Base-by-base conservation (phyloP, 2,113 vertebrate species). In the Rhynchomys soricoides region DNA sequence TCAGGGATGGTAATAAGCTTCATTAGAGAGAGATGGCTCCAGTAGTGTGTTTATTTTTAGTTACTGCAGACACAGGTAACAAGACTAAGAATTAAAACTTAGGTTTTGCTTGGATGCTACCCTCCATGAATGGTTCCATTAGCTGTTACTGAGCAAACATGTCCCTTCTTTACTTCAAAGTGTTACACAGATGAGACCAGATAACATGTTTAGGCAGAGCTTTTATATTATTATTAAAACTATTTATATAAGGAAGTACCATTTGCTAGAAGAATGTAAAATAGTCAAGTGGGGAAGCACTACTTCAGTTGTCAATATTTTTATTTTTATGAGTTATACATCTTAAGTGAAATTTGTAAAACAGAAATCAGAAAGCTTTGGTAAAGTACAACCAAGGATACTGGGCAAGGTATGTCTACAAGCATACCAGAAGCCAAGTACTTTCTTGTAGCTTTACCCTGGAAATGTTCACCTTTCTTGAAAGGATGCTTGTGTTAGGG, bases 231-330 rank as follows among this genome's bases (percentile, higher is more conserved):
- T 48, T 91, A 81, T 59, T 37, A 92, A 91, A 96, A 78, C 26
- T 87, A 3, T 55, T 37, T 88, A 43, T 83, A 19, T 29, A 81
- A 66, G 43, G 74, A 91, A 19, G 34, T 40, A n/a, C 31, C 21
- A 85, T n/a, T 43, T 40, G n/a, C 64, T 91, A 71, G 70, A 94
- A 90, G 43, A 94, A 68, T 66, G 34, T 81, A 24, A 90, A 70
- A 10, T 86, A 89, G 17, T 90, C 24, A 74, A 92, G 29, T 89
- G 10, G 40, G 59, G 88, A 55, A 91, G 52, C 68, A 50, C 75
- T 89, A 70, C 91, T 95, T 91, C 90, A 66, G 26, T 26, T 90
- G 50, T 59, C 16, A n/a, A n/a, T 88, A 88, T 87, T 94, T 93
- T 64, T 48, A 57, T 22, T 68, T 86, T 48, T 37, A 52, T 70